Evolutionary conservation across 2,888 invertebrate genomes (phyloP).

Genomic region (Ichneumoninae sp.): DNA sequence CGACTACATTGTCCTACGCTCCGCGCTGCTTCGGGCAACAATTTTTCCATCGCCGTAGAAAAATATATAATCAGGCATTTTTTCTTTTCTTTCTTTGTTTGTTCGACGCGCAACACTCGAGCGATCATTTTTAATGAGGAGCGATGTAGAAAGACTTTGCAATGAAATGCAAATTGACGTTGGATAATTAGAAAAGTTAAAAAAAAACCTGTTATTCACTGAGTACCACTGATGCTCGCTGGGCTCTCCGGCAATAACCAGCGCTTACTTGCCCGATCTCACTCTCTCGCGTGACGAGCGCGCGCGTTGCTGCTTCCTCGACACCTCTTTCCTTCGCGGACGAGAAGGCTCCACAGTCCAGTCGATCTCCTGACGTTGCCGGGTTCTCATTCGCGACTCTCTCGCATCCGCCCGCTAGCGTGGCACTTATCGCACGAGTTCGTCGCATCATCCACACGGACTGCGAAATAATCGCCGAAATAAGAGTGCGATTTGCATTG

Average conservation of each 20-base stretch:
- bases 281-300: too few species aligned
- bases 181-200: neutral
- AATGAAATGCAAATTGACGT: neutral
- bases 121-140: neutral
- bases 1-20: neutral
- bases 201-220: neutral
- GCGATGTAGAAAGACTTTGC: neutral
- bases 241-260: neutral
- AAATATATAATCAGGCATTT: too few species aligned
- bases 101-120: too few species aligned
- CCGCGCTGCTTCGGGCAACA: neutral
- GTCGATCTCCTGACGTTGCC: conserved; percentile 56
- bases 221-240: conserved; percentile 39
- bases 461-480: neutral
- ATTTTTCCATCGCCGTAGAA: too few species aligned
- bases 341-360: conserved; percentile 37
- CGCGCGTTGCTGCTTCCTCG: neutral
- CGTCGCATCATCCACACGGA: neutral
- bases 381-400: conserved; percentile 29
- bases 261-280: conserved; percentile 13
- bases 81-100: too few species aligned
- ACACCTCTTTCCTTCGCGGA: neutral
- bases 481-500: neutral
- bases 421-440: neutral
- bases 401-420: neutral